Evolutionary conservation across 2,888 invertebrate genomes (phyloP).

Genomic region (Eurois occulta): DNA sequence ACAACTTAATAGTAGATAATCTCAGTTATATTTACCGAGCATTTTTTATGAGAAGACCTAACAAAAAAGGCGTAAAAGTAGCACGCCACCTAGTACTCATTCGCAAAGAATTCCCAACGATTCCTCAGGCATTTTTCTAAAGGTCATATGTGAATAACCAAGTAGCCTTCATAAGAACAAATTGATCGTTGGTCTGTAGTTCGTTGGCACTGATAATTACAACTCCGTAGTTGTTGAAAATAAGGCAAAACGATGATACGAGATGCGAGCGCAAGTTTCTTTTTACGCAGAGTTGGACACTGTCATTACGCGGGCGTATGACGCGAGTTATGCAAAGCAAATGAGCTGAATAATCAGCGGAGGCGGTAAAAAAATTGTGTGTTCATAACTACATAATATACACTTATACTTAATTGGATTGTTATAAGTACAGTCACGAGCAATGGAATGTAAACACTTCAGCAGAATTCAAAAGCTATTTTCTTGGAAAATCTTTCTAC

Average conservation of each 20-base stretch:
- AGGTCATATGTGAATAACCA: slow-evolving; percentile 88
- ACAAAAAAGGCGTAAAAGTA: slow-evolving; percentile 54
- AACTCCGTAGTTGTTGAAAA: slow-evolving; percentile 75
- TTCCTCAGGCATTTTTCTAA: slow-evolving; percentile 81
- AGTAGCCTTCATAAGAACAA: slow-evolving; percentile 75
- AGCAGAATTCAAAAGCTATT: neutral
- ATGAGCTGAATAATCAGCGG: slow-evolving; percentile 50
- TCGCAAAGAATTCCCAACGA: slow-evolving; percentile 72
- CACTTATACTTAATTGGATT: slow-evolving; percentile 37
- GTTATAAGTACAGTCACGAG: slow-evolving; percentile 7
- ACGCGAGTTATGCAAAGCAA: slow-evolving; percentile 69
- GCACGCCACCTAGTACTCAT: slow-evolving; percentile 54
- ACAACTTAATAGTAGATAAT: slow-evolving; percentile 39
- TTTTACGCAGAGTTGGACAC: slow-evolving; percentile 76
- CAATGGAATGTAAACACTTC: neutral
- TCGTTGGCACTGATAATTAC: slow-evolving; percentile 85
- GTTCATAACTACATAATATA: slow-evolving; percentile 3
- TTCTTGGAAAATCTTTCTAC: neutral
- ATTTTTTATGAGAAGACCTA: slow-evolving; percentile 40
- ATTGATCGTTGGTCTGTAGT: slow-evolving; percentile 72
- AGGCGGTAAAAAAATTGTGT: slow-evolving; percentile 29
- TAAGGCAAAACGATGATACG: slow-evolving; percentile 71
- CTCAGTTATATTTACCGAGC: slow-evolving; percentile 36
- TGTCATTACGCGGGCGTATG: slow-evolving; percentile 70
- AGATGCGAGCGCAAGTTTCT: slow-evolving; percentile 67